Conservation (phyloP, 2,888 invertebrate species). For the Lucinisca nassula region DNA sequence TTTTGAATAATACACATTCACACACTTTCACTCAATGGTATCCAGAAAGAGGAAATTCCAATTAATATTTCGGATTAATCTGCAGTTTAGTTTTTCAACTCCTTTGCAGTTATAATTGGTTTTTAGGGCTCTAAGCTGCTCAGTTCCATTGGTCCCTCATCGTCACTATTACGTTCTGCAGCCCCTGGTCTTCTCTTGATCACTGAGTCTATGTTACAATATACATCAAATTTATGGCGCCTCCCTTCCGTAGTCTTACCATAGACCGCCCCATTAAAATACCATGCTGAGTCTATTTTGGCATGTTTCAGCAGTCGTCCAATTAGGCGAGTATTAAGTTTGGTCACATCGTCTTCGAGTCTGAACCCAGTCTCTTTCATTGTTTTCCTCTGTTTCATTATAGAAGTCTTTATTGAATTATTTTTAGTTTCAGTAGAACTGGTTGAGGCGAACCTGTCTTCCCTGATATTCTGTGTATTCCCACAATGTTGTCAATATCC, state of each 20-base stretch:
- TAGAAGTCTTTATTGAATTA: neutral
- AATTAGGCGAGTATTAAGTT: neutral
- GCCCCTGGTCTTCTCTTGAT: neutral
- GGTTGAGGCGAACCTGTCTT: neutral
- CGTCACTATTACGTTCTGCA: too few species aligned
- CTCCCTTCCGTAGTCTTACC: neutral
- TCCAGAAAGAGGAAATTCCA: too few species aligned
- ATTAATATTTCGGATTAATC: too few species aligned
- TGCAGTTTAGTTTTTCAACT: too few species aligned
- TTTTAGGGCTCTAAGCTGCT: too few species aligned
- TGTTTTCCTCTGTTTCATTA: neutral
- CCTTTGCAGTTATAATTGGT: too few species aligned
- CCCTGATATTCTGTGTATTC: neutral
- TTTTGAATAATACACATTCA: too few species aligned
- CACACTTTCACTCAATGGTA: too few species aligned
- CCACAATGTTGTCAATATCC: neutral
- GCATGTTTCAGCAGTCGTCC: neutral
- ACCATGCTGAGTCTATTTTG: neutral
- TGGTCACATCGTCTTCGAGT: neutral
- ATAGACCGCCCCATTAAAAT: neutral
- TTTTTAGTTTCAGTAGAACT: neutral
- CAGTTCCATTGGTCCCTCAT: too few species aligned
- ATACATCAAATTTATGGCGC: neutral
- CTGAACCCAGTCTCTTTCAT: neutral
- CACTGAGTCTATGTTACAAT: neutral